Evolutionary conservation across 1,140 invertebrate species (phyloP), one percentile per base, ranked within the genome.

Genomic region (Pristionchus pacificus): DNA sequence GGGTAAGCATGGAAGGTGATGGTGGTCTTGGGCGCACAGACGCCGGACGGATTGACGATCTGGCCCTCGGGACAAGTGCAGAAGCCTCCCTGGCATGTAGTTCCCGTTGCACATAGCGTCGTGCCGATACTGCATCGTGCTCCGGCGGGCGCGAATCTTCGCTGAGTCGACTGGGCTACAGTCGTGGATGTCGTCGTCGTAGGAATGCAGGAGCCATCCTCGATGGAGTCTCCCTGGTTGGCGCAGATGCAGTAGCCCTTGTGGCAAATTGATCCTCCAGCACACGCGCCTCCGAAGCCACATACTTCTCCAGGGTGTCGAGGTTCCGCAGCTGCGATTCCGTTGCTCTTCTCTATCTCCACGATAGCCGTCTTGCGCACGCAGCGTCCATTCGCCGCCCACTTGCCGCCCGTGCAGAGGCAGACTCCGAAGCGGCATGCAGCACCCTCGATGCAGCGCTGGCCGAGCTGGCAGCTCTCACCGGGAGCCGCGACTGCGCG

Each of bases 391-490:
- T 60, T n/a, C 0, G 74, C 59, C 0, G 66, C 64, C 58, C 68
- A 28, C 28, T 57, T 69, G 25, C 60, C 68, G 15, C 33, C 67
- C 19, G 74, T 58, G 29, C 74, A 75, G 66, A 75, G 65, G 33
- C 75, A 76, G 60, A 76, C 66, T 19, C 75, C 74, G 60, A 76
- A 76, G 13, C 75, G 74, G 60, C 75, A 76, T 1, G 69, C 61
- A 32, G 60, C 60, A 31, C 75, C 75, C 28, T 76, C 61, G 31
- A 63, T 25, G 57, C 75, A 76, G n/a, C 49, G 28, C 58, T 76
- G 67, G 13, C 74, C 74, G 19, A 60, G 30, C 38, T 77, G 75
- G 60, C 75, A 76, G 31, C 59, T 63, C 55, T 77, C 60, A 30
- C 75, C 75, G n/a, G 75, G 76, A 30, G 61, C 25, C 2, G 69